A percentile compares a stretch with the other conserved stretches of the same genome.
phyloP scores from a whole-genome alignment of 2,797 vertebrate species.

The Aulostomus chinensis region DNA sequence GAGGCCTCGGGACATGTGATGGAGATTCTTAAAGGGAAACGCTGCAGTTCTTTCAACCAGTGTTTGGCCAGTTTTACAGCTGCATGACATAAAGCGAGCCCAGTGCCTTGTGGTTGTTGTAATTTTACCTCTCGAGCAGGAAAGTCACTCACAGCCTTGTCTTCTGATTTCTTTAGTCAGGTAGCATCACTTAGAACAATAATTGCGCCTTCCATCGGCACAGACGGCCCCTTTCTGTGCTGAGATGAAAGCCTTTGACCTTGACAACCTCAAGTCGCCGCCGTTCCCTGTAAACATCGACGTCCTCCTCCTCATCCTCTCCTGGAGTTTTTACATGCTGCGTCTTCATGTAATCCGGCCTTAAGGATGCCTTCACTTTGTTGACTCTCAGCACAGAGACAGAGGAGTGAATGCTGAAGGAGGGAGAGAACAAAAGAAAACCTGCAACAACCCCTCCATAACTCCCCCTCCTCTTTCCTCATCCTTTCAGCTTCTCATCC shows the following conservation, averaged over 20 bases:
- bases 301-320: slow-evolving; percentile 25
- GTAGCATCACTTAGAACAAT: no score
- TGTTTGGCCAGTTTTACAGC: no score
- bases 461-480: slow-evolving; percentile 9
- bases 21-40: no score
- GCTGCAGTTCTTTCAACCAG: no score
- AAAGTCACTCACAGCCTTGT: no score
- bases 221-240: neutral
- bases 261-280: slow-evolving; percentile 9
- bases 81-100: no score
- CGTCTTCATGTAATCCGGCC: slow-evolving; percentile 54
- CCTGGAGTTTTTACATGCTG: slow-evolving; percentile 42
- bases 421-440: neutral
- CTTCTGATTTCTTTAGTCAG: no score
- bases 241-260: neutral
- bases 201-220: no score
- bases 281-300: slow-evolving; percentile 2
- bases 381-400: slow-evolving; percentile 29
- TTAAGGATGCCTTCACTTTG: slow-evolving; percentile 44
- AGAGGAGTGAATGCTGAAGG: slow-evolving; percentile 16
- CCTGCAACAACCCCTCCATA: slow-evolving; percentile 5
- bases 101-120: no score
- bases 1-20: no score
- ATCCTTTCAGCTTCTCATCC: slow-evolving; percentile 10
- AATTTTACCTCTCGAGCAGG: no score